phyloP scores from a whole-genome alignment of 2,888 invertebrate genomes.

The Oxytorus armatus region DNA sequence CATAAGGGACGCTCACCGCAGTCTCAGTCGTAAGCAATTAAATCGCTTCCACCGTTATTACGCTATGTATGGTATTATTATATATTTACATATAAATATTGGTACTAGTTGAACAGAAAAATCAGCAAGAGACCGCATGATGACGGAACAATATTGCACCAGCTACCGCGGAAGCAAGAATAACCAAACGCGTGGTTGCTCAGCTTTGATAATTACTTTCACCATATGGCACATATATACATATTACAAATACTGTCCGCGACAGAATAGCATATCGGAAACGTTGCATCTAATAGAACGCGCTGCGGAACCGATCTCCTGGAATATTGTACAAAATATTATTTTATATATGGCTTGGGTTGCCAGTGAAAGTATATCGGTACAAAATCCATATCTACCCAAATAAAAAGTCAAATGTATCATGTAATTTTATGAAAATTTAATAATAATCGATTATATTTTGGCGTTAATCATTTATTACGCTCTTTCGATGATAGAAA shows the following conservation, averaged over 20 bases:
- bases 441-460: background rate
- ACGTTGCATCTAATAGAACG: conserved; percentile 47
- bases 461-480: no score
- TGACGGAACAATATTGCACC: conserved; percentile 65
- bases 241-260: conserved; percentile 34
- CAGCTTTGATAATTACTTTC: conserved; percentile 71
- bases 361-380: conserved; percentile 38
- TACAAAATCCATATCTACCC: background rate
- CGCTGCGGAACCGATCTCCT: conserved; percentile 44
- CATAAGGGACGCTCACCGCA: conserved; percentile 21
- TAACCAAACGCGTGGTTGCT: no score
- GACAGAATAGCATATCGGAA: conserved; percentile 12
- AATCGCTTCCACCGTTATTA: conserved; percentile 48
- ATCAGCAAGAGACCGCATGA: conserved; percentile 23
- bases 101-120: background rate
- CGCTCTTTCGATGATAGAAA: no score
- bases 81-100: background rate
- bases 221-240: conserved; percentile 42
- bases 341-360: background rate
- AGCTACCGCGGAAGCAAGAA: conserved; percentile 67
- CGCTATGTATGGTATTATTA: conserved; percentile 20
- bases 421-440: conserved; percentile 8
- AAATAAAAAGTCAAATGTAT: background rate
- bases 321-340: conserved; percentile 40
- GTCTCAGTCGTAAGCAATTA: conserved; percentile 26